phyloP scores from a whole-genome alignment of 2,113 vertebrate genomes.

The Thryonomys swinderianus region DNA sequence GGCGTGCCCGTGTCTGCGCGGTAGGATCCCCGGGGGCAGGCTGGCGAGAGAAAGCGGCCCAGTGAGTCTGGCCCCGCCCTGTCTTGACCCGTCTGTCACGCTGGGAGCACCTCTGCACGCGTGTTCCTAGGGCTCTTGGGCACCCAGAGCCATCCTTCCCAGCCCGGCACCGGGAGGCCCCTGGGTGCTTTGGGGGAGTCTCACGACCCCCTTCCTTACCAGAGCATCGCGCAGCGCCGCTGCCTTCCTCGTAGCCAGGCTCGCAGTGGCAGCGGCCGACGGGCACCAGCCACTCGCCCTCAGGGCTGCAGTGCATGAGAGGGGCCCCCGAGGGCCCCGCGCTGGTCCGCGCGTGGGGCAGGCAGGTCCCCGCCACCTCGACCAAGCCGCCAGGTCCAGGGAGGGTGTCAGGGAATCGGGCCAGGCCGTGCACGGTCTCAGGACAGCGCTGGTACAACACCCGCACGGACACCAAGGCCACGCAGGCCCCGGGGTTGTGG shows the following conservation, averaged over 20 bases:
- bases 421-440: constrained; percentile 77
- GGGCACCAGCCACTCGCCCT: constrained; percentile 87
- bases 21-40: constrained; percentile 86
- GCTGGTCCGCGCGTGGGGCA: constrained; percentile 79
- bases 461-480: constrained; percentile 87
- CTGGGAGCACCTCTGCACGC: background rate
- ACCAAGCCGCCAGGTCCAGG: constrained; percentile 81
- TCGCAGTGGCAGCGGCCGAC: constrained; percentile 86
- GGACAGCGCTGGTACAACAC: constrained; percentile 89
- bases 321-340: constrained; percentile 71
- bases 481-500: constrained; percentile 88
- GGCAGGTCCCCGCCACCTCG: constrained; percentile 83
- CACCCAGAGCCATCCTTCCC: background rate
- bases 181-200: background rate
- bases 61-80: background rate
- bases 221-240: constrained; percentile 2
- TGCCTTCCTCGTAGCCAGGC: constrained; percentile 85
- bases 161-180: background rate
- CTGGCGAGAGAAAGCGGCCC: constrained; percentile 71
- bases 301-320: constrained; percentile 87
- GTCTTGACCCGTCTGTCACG: too few relatives aligned
- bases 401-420: constrained; percentile 84
- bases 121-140: background rate
- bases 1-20: constrained; percentile 74
- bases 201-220: constrained; percentile 61